A percentile compares a stretch with the other conserved stretches of the same genome.
Conservation (phyloP, 1,140 invertebrate genomes). For the Drosophila funebris region DNA sequence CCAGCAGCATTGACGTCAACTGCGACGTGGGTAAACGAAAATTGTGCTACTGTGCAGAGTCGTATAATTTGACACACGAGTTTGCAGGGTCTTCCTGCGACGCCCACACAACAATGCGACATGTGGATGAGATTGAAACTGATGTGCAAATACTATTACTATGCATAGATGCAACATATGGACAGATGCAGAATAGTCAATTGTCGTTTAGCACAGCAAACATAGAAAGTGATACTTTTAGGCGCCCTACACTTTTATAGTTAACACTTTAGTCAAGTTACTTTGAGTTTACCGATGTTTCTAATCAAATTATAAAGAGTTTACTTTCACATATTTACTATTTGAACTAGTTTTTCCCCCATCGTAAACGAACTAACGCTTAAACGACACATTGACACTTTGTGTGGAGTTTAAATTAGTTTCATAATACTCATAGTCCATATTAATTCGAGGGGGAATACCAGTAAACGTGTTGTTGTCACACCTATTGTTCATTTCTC, state of each 20-base stretch:
- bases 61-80: constrained; percentile 5
- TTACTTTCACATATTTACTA: too few species aligned
- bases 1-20: constrained; percentile 1
- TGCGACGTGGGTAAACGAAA: not conserved
- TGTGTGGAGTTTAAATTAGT: too few species aligned
- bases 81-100: not conserved
- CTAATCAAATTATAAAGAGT: too few species aligned
- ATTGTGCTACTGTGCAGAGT: constrained; percentile 4
- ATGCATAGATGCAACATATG: not conserved
- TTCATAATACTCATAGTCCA: too few species aligned
- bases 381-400: too few species aligned
- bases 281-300: too few species aligned
- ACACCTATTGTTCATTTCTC: not conserved
- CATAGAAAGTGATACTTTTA: too few species aligned
- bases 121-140: not conserved
- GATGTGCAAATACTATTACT: not conserved
- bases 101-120: constrained; percentile 7
- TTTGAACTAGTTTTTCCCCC: too few species aligned
- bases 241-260: too few species aligned
- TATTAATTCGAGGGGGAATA: too few species aligned
- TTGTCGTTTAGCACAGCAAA: not conserved
- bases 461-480: not conserved
- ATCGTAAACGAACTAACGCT: too few species aligned
- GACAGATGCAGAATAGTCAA: not conserved
- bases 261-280: too few species aligned